phyloP scores from a whole-genome alignment of 2,113 vertebrate species.

The Butorides virescens region DNA sequence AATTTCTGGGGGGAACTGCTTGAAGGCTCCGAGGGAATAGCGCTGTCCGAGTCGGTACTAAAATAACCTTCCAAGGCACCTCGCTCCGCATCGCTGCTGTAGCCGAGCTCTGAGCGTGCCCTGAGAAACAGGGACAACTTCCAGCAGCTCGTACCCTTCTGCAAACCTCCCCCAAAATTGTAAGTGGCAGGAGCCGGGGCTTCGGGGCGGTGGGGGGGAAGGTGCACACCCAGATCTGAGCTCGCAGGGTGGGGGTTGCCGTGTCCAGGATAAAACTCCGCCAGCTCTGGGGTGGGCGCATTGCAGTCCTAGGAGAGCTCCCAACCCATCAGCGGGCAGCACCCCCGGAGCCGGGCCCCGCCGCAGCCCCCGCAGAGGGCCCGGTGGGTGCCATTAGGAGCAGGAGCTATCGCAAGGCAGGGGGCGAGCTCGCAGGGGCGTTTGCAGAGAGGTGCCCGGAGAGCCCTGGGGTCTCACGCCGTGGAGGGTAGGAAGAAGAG shows the following conservation, averaged over 20 bases:
- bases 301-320: not conserved
- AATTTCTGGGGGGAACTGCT: not conserved
- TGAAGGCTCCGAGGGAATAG: not conserved
- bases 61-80: not conserved
- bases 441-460: not conserved
- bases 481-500: not conserved
- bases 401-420: not conserved
- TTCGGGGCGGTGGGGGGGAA: not conserved
- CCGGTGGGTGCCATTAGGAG: not conserved
- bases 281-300: rapidly evolving
- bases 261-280: not conserved
- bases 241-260: not conserved
- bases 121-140: not conserved
- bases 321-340: not conserved
- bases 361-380: rapidly evolving
- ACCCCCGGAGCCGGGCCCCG: not conserved
- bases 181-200: not conserved
- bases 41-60: not conserved
- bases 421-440: rapidly evolving
- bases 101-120: not conserved
- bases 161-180: not conserved
- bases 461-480: not conserved
- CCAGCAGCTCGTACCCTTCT: not conserved
- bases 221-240: not conserved
- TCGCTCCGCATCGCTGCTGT: rapidly evolving